A percentile compares a stretch with the other conserved stretches of the same genome.
These are phyloP conservation scores for Rousettus madagascariensis DNA, from an alignment of 2,797 vertebrate species.

Conservation along the genomic window DNA sequence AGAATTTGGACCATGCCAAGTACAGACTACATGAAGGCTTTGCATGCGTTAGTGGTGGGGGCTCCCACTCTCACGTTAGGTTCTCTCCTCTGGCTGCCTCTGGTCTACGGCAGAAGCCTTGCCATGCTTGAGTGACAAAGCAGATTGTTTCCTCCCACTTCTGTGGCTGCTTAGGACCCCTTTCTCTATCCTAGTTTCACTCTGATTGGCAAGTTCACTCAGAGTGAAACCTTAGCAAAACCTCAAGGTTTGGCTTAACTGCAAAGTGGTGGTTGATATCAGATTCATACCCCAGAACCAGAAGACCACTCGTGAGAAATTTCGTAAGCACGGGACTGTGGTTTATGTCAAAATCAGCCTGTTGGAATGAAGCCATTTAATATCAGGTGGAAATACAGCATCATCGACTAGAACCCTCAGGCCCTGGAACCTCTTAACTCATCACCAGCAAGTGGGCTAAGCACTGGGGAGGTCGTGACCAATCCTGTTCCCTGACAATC, in stretches of 20 bases:
- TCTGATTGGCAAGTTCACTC: conserved; percentile 74
- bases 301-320: conserved; percentile 74
- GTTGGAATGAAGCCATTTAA: conserved; percentile 35
- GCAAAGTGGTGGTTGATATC: conserved; percentile 48
- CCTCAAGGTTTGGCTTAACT: conserved; percentile 65
- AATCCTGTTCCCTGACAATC: background rate
- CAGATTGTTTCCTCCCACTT: conserved; percentile 71
- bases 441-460: background rate
- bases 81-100: background rate
- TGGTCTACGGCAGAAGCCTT: background rate
- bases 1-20: background rate
- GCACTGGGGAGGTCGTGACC: background rate
- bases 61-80: background rate
- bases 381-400: conserved; percentile 38
- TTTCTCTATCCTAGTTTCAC: conserved; percentile 75
- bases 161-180: conserved; percentile 70
- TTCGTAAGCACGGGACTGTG: conserved; percentile 43
- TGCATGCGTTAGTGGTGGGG: background rate
- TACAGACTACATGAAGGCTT: background rate
- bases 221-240: conserved; percentile 71
- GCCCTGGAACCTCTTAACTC: conserved; percentile 5
- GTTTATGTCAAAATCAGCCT: conserved; percentile 58
- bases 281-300: conserved; percentile 40
- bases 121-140: conserved; percentile 66
- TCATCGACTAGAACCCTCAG: background rate